These are phyloP conservation scores for Lamellibrachia satsuma DNA, from an alignment of 2,888 invertebrate genomes.

Conservation along the genomic window DNA sequence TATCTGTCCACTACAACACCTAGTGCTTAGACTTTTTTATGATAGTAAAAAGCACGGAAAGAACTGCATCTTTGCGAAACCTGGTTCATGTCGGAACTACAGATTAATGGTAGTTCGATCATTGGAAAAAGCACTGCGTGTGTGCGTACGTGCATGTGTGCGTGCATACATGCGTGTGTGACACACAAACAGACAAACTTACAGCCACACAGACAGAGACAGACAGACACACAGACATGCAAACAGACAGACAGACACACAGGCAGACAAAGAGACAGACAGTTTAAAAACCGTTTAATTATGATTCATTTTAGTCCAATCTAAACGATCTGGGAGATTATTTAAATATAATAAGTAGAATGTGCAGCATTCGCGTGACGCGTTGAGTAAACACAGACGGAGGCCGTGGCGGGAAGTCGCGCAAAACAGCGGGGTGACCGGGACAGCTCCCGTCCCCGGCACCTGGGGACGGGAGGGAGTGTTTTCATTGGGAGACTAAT, in stretches of 20 bases:
- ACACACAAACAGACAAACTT: neutral
- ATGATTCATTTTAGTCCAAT: neutral
- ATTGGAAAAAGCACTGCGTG: too few relatives aligned
- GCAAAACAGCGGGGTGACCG: neutral
- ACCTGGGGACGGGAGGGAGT: slow-evolving; percentile 14
- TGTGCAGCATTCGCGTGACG: neutral
- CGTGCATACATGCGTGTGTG: neutral
- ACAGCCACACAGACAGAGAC: neutral
- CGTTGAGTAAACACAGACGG: neutral
- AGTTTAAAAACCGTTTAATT: neutral
- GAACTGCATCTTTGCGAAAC: neutral
- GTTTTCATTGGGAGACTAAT: neutral
- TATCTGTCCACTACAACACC: neutral
- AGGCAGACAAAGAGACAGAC: neutral
- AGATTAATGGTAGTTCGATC: too few relatives aligned
- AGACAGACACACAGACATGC: neutral
- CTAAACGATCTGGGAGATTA: neutral
- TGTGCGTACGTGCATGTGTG: neutral
- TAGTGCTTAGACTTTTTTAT: neutral
- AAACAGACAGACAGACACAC: neutral
- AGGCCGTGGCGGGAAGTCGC: neutral
- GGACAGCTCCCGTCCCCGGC: neutral
- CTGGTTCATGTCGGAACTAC: too few relatives aligned
- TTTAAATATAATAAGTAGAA: neutral
- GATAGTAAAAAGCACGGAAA: neutral